Conservation (phyloP, 2,797 vertebrate species). For the Manis pentadactyla region DNA sequence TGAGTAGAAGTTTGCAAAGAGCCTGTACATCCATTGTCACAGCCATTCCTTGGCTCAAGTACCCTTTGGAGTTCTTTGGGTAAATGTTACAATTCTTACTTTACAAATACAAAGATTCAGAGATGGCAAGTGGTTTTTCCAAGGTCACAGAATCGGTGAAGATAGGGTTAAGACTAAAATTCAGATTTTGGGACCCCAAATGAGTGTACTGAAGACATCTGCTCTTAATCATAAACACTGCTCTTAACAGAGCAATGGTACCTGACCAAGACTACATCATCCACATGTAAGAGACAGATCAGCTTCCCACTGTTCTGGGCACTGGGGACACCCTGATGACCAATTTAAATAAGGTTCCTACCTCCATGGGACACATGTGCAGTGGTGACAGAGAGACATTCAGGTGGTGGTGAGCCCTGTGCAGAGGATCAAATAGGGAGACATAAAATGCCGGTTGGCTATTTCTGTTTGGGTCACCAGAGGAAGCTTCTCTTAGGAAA, state of each 20-base stretch:
- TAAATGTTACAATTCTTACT: neutral
- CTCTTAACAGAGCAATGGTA: neutral
- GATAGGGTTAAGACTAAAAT: neutral
- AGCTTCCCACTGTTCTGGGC: neutral
- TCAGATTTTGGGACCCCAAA: neutral
- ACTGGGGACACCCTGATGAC: neutral
- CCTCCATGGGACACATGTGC: fast-evolving
- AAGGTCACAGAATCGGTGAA: neutral
- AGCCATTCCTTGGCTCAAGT: neutral
- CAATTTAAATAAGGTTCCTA: neutral
- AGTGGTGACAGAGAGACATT: neutral
- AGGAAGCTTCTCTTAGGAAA: neutral
- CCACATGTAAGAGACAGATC: neutral
- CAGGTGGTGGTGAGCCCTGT: neutral
- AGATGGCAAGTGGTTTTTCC: neutral
- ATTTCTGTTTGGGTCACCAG: neutral
- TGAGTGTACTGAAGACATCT: neutral
- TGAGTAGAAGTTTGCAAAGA: neutral
- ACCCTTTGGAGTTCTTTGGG: neutral
- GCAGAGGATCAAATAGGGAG: neutral
- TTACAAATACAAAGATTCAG: neutral
- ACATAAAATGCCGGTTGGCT: neutral
- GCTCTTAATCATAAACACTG: neutral
- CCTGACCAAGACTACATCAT: too few species aligned
- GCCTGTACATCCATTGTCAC: too few species aligned